Conservation (phyloP, 2,113 vertebrate species). For the Pluvialis apricaria region DNA sequence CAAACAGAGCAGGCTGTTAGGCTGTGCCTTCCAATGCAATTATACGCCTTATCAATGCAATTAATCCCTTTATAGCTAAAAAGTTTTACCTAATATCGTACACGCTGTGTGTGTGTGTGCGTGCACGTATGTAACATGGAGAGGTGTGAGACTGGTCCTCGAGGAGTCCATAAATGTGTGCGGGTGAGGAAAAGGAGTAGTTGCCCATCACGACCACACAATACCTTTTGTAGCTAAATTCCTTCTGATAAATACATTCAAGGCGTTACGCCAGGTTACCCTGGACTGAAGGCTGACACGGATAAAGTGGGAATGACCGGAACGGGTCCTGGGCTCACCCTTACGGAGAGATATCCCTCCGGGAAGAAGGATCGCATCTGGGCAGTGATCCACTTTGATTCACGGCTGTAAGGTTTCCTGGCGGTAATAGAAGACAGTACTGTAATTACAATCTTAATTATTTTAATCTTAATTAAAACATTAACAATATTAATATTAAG, state of each 20-base stretch:
- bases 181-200: not conserved
- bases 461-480: not conserved
- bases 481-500: no score
- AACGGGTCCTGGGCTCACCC: not conserved
- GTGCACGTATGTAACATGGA: not conserved
- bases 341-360: not conserved
- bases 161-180: rapidly evolving
- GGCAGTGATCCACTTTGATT: not conserved
- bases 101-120: not conserved
- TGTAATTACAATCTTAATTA: not conserved
- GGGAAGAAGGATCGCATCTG: not conserved
- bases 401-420: not conserved
- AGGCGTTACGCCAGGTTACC: not conserved
- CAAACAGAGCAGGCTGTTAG: not conserved
- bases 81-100: rapidly evolving
- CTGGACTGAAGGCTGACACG: not conserved
- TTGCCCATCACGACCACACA: not conserved
- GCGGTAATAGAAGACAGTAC: not conserved
- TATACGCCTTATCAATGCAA: rapidly evolving
- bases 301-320: not conserved
- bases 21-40: not conserved
- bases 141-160: not conserved
- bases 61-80: not conserved
- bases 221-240: not conserved
- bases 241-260: not conserved